phyloP scores from a whole-genome alignment of 2,888 invertebrate species.

The Tipula vernalis region DNA sequence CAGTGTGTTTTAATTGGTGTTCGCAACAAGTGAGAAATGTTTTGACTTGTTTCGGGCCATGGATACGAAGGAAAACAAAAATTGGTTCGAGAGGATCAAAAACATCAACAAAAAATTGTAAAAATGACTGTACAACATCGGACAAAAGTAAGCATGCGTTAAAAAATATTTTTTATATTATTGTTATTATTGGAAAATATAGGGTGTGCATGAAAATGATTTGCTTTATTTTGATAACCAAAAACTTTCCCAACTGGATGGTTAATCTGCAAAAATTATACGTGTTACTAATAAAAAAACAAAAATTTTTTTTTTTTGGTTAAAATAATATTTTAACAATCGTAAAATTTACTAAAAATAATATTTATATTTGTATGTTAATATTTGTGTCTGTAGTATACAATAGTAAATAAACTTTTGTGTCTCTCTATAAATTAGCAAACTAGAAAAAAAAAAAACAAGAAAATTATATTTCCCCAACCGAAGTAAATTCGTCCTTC shows the following conservation, averaged over 20 bases:
- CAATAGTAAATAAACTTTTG: not conserved
- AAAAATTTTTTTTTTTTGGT: too few relatives aligned
- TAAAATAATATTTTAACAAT: not conserved
- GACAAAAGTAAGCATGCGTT: constrained; percentile 12
- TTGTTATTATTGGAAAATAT: not conserved
- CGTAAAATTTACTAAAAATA: not conserved
- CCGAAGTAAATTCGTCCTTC: constrained; percentile 5
- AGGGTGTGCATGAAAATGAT: not conserved
- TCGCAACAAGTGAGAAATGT: constrained; percentile 19
- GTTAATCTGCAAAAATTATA: not conserved
- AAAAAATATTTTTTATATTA: constrained; percentile 4
- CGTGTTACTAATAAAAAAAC: not conserved
- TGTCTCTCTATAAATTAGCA: not conserved
- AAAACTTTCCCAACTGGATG: not conserved
- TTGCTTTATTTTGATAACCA: not conserved
- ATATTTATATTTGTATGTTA: not conserved
- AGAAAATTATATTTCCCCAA: not conserved
- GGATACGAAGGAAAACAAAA: constrained; percentile 14
- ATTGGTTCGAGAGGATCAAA: constrained; percentile 12
- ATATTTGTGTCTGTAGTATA: not conserved
- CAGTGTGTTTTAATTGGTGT: constrained; percentile 11
- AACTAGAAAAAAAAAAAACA: not conserved
- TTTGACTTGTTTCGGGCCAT: constrained; percentile 16
- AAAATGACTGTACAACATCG: constrained; percentile 9
- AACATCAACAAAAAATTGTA: constrained; percentile 11